Evolutionary conservation across 2,797 vertebrate species (phyloP).

Genomic region (Sebastes variabilis): DNA sequence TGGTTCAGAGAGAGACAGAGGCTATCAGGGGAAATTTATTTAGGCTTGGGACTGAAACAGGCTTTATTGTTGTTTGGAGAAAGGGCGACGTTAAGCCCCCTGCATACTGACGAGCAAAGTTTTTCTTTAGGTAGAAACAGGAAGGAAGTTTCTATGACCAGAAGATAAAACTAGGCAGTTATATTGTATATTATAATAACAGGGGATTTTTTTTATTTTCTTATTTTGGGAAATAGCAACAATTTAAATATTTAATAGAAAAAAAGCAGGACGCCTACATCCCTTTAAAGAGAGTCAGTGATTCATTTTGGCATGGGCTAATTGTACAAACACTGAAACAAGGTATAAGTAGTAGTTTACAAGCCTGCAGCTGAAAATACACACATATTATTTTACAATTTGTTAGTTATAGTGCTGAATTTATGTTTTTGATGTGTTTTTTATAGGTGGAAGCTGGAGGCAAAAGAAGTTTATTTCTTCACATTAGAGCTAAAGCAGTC

Average conservation of each 20-base stretch:
- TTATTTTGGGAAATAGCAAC: neutral
- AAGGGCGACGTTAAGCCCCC: conserved; percentile 14
- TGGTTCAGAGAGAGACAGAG: conserved; percentile 38
- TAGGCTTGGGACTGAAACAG: conserved; percentile 24
- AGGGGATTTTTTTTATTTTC: neutral
- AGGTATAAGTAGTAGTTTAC: conserved; percentile 1
- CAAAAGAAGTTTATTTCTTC: conserved; percentile 23
- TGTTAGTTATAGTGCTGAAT: conserved; percentile 20
- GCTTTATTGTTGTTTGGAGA: conserved; percentile 45
- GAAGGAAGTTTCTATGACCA: neutral
- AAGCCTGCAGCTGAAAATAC: conserved; percentile 8
- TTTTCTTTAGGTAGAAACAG: conserved; percentile 5
- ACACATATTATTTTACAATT: conserved; percentile 19
- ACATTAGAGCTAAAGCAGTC: conserved; percentile 27
- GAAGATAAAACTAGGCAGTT: neutral
- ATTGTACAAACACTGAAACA: conserved; percentile 17
- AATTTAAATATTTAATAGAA: neutral
- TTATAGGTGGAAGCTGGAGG: conserved; percentile 29
- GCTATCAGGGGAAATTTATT: conserved; percentile 57
- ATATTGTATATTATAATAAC: neutral
- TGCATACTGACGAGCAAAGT: conserved; percentile 13
- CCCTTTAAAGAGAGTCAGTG: neutral
- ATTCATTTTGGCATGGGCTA: neutral
- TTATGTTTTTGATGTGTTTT: conserved; percentile 17
- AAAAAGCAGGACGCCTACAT: neutral